phyloP scores from a whole-genome alignment of 2,888 invertebrate genomes.

The Caenorhabditis sulstoni region DNA sequence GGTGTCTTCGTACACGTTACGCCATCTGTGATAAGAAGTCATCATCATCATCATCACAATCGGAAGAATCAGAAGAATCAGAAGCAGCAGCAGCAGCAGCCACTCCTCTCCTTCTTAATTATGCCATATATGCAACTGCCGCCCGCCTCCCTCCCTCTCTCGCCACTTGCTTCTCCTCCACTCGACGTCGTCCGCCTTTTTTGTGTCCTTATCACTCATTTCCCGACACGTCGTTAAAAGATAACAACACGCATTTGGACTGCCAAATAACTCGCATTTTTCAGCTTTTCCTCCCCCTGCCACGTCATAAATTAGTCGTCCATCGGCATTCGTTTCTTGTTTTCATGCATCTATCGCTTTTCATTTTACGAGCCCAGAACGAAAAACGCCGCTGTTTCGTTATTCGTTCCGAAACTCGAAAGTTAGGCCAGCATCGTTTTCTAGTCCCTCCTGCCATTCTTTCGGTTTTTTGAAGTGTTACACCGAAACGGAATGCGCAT shows the following conservation, averaged over 20 bases:
- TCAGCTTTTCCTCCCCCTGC: not conserved
- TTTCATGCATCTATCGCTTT: too few species aligned
- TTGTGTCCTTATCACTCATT: slow-evolving; percentile 13
- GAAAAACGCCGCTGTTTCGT: too few species aligned
- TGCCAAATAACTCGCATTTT: slow-evolving; percentile 1
- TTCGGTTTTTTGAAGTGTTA: not conserved
- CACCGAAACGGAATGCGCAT: slow-evolving; percentile 13
- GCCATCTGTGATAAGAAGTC: slow-evolving; percentile 40
- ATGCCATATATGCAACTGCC: slow-evolving; percentile 49
- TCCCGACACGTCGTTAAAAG: slow-evolving; percentile 35
- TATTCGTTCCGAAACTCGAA: too few species aligned
- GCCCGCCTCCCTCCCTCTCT: slow-evolving; percentile 9
- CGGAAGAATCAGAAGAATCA: too few species aligned
- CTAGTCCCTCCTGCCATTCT: too few species aligned
- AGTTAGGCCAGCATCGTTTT: too few species aligned
- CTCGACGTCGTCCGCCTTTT: slow-evolving; percentile 1
- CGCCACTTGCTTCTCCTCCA: not conserved
- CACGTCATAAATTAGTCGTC: slow-evolving; percentile 10
- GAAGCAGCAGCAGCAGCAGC: slow-evolving; percentile 1
- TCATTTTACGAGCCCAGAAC: too few species aligned
- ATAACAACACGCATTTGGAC: slow-evolving; percentile 2
- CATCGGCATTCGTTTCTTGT: too few species aligned
- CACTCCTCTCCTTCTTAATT: slow-evolving; percentile 27
- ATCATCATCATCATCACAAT: too few species aligned
- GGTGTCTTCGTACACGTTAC: slow-evolving; percentile 21